phyloP scores from a whole-genome alignment of 1,140 invertebrate species.

The Conus betulinus region DNA sequence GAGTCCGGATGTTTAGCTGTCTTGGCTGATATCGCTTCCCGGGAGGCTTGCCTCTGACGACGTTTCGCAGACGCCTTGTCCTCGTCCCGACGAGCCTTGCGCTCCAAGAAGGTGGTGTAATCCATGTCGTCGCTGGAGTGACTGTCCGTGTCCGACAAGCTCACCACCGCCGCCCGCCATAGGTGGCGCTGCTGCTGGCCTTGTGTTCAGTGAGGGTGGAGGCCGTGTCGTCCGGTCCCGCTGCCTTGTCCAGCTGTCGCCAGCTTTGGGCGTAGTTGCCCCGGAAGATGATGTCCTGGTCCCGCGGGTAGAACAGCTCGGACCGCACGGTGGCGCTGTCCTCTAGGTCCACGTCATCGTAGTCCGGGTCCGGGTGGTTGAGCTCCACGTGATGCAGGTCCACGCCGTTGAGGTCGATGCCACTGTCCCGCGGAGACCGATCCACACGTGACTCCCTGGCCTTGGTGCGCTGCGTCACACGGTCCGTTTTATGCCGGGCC shows the following conservation, averaged over 20 bases:
- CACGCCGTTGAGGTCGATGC: conserved; percentile 16
- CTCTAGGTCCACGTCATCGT: conserved; percentile 4
- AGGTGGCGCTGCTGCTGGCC: neutral
- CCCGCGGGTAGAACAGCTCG: conserved; percentile 37
- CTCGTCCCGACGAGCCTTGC: conserved; percentile 18
- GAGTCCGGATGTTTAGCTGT: neutral
- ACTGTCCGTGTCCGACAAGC: neutral
- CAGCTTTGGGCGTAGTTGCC: conserved; percentile 34
- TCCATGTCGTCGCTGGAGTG: conserved; percentile 43
- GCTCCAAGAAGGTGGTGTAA: conserved; percentile 47
- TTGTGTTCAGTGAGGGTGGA: neutral
- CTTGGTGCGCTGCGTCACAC: conserved; percentile 17
- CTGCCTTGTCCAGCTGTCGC: neutral
- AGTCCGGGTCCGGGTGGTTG: neutral
- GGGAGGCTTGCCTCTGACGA: neutral
- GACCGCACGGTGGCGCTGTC: neutral
- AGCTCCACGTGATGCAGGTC: neutral
- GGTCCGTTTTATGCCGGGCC: neutral
- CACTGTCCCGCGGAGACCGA: conserved; percentile 23
- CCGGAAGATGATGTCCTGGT: conserved; percentile 45
- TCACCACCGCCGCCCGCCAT: neutral
- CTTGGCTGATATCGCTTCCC: neutral
- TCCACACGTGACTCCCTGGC: conserved; percentile 12
- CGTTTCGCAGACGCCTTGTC: neutral
- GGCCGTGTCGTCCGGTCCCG: neutral